Evolutionary conservation across 2,113 vertebrate genomes (phyloP).

Genomic region (Nannospalax galili): DNA sequence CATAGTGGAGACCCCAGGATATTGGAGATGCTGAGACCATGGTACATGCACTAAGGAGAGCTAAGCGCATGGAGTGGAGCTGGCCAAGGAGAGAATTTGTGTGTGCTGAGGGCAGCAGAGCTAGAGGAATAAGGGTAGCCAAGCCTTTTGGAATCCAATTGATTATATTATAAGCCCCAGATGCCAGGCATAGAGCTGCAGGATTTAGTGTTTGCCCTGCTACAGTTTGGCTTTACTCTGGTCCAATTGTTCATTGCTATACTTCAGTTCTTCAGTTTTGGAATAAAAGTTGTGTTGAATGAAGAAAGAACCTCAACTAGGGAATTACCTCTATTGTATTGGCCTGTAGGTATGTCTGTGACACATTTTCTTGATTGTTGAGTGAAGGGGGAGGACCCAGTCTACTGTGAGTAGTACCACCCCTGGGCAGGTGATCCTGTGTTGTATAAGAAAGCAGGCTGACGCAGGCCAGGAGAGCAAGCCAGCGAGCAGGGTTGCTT

Average conservation of each 20-base stretch:
- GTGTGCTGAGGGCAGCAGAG: background rate
- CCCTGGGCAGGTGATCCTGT: too few relatives aligned
- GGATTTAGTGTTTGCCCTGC: background rate
- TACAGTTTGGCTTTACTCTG: background rate
- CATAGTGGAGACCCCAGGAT: too few relatives aligned
- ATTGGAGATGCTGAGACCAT: too few relatives aligned
- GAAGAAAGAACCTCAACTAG: too few relatives aligned
- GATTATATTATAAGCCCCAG: background rate
- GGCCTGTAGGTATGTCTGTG: too few relatives aligned
- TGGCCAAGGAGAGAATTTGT: background rate
- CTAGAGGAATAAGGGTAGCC: background rate
- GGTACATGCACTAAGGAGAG: background rate
- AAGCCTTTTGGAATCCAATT: background rate
- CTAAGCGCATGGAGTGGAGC: background rate
- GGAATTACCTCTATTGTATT: too few relatives aligned
- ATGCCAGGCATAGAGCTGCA: background rate
- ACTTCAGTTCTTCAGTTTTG: background rate
- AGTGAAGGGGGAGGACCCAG: too few relatives aligned
- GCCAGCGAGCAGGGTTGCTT: too few relatives aligned
- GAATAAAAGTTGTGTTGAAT: background rate
- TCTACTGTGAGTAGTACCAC: too few relatives aligned
- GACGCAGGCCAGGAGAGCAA: too few relatives aligned
- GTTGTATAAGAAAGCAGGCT: too few relatives aligned
- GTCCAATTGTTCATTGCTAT: background rate
- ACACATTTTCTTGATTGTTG: too few relatives aligned